A percentile compares a stretch with the other conserved stretches of the same genome.
Conservation (phyloP, 2,113 vertebrate species). For the Nannospalax galili region DNA sequence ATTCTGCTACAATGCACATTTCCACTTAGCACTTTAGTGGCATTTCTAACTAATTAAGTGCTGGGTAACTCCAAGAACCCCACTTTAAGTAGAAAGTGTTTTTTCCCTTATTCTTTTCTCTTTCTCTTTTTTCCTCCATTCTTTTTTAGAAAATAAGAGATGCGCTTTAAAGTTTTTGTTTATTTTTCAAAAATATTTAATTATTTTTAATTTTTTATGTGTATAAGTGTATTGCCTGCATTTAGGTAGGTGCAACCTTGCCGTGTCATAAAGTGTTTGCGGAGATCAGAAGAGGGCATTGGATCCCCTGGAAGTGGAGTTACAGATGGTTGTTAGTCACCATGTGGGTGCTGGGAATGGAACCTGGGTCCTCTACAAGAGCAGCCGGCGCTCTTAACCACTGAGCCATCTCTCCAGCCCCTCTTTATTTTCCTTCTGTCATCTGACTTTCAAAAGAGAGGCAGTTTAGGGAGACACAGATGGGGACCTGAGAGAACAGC, state of each 20-base stretch:
- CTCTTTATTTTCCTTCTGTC: not conserved
- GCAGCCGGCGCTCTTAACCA: too few species aligned
- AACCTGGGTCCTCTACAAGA: too few species aligned
- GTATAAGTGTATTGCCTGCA: too few species aligned
- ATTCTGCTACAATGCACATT: slow-evolving; percentile 15
- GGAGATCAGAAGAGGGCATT: too few species aligned
- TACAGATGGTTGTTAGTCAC: too few species aligned
- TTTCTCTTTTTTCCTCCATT: not conserved
- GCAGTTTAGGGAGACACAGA: not conserved
- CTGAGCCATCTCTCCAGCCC: too few species aligned
- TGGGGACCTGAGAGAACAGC: not conserved
- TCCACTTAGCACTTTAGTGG: not conserved
- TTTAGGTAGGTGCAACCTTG: too few species aligned
- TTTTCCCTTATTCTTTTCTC: not conserved
- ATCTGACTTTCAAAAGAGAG: not conserved
- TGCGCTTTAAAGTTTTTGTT: not conserved
- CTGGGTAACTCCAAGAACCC: not conserved
- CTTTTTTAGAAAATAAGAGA: not conserved
- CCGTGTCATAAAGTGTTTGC: too few species aligned
- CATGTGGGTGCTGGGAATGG: too few species aligned
- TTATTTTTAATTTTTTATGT: too few species aligned
- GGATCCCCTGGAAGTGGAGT: too few species aligned
- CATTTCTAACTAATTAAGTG: slow-evolving; percentile 18
- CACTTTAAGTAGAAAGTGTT: slow-evolving; percentile 13
- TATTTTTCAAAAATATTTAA: too few species aligned